These are phyloP conservation scores for Andrena cerasifolii DNA, from an alignment of 1,140 invertebrate genomes.

Conservation along the genomic window DNA sequence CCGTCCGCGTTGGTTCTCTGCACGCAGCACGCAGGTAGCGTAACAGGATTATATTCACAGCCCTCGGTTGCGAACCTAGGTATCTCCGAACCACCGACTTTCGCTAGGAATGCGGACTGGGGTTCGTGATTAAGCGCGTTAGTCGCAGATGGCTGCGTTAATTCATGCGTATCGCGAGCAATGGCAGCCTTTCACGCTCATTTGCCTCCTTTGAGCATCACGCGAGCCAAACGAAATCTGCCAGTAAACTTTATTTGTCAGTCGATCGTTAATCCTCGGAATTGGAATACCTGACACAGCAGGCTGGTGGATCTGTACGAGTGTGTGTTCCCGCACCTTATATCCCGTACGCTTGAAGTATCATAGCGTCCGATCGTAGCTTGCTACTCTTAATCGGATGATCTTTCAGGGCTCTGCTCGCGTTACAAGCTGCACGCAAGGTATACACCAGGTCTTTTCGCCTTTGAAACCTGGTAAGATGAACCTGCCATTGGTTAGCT, in stretches of 20 bases:
- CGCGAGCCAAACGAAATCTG: slow-evolving; percentile 28
- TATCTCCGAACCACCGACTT: no score
- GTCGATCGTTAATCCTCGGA: slow-evolving; percentile 60
- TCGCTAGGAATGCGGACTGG: neutral
- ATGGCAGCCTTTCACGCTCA: slow-evolving; percentile 17
- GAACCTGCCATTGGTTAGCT: slow-evolving; percentile 32
- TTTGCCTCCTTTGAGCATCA: slow-evolving; percentile 17
- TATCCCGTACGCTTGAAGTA: slow-evolving; percentile 43
- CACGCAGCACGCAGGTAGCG: no score
- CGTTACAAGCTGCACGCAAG: slow-evolving; percentile 62
- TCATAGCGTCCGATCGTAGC: slow-evolving; percentile 57
- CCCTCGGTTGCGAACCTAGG: no score
- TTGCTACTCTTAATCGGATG: slow-evolving; percentile 66
- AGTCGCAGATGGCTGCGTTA: neutral
- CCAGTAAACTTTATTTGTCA: slow-evolving; percentile 55
- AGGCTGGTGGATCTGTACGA: no score
- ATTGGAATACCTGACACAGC: slow-evolving; percentile 37
- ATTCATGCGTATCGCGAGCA: slow-evolving; percentile 23
- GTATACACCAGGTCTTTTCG: slow-evolving; percentile 35
- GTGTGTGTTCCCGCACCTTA: neutral
- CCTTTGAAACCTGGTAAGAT: slow-evolving; percentile 57
- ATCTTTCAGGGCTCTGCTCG: slow-evolving; percentile 59
- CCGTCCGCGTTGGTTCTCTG: no score
- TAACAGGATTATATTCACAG: no score
- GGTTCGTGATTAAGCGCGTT: neutral